phyloP scores from a whole-genome alignment of 2,797 vertebrate genomes.

The Chelon auratus region DNA sequence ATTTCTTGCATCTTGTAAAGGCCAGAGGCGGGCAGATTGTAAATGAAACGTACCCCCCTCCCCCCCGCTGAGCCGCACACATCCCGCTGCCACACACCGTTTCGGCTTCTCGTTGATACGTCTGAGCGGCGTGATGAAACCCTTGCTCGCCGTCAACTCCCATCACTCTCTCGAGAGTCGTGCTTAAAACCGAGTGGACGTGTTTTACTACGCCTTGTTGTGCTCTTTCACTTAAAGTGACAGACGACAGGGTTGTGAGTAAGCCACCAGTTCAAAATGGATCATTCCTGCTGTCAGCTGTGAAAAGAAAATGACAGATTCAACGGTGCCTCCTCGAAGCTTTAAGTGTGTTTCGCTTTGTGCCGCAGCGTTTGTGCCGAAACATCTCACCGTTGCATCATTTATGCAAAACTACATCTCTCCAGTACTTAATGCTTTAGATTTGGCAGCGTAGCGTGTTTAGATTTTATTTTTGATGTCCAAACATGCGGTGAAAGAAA shows the following conservation, averaged over 20 bases:
- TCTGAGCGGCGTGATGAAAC: slow-evolving; percentile 37
- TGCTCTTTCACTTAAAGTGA: not conserved
- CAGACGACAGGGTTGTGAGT: slow-evolving; percentile 5
- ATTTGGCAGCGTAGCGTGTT: not conserved
- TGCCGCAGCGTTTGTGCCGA: too few species aligned
- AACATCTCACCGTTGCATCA: slow-evolving; percentile 4
- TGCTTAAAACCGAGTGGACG: not conserved
- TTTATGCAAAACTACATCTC: not conserved
- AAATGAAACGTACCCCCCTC: slow-evolving; percentile 1
- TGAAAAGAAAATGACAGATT: not conserved
- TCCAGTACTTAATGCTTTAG: not conserved
- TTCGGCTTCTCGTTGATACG: slow-evolving; percentile 15
- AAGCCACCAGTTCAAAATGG: slow-evolving; percentile 15
- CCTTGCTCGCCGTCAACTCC: slow-evolving; percentile 29
- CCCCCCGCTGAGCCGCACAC: slow-evolving; percentile 14
- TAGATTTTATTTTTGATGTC: not conserved
- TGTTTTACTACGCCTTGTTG: not conserved
- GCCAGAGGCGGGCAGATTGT: not conserved
- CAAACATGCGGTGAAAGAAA: not conserved
- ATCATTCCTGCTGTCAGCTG: slow-evolving; percentile 13
- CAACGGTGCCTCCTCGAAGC: not conserved
- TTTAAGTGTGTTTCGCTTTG: not conserved
- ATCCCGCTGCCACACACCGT: slow-evolving; percentile 1
- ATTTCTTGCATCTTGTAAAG: not conserved
- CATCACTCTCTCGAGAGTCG: slow-evolving; percentile 14